These are phyloP conservation scores for Dreissena rostriformis DNA, from an alignment of 1,140 invertebrate genomes.

Conservation along the genomic window DNA sequence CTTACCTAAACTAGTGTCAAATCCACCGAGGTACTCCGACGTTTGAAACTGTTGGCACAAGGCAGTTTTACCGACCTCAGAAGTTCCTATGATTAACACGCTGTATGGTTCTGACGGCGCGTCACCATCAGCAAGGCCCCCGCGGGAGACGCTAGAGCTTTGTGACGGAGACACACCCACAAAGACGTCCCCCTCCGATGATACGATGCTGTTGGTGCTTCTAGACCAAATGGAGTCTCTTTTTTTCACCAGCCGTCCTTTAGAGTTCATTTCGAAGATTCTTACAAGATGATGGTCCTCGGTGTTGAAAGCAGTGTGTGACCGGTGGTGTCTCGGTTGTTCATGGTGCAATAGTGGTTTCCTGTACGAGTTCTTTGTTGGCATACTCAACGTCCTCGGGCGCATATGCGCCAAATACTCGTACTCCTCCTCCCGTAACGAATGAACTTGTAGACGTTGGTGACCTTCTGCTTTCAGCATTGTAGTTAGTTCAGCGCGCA, in stretches of 20 bases:
- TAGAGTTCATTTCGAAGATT: constrained; percentile 90
- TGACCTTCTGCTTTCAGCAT: no score
- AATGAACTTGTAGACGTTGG: no score
- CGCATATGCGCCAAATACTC: constrained; percentile 53
- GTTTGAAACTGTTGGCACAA: constrained; percentile 96
- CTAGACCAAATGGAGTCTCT: constrained; percentile 91
- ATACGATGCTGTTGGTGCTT: constrained; percentile 85
- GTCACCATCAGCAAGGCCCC: constrained; percentile 13
- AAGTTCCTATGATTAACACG: constrained; percentile 92
- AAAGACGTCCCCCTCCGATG: constrained; percentile 81
- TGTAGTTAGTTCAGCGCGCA: no score
- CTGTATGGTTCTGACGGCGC: constrained; percentile 82
- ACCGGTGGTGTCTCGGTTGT: background rate
- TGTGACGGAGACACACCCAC: constrained; percentile 2
- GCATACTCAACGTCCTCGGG: constrained; percentile 71
- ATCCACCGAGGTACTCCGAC: constrained; percentile 96
- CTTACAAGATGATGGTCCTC: constrained; percentile 91
- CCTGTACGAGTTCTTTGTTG: constrained; percentile 61
- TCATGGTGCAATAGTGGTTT: constrained; percentile 57
- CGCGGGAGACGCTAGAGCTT: constrained; percentile 38
- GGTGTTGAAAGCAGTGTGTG: constrained; percentile 38
- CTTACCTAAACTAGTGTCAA: constrained; percentile 86
- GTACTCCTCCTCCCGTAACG: background rate
- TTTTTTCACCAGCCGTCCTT: constrained; percentile 93
- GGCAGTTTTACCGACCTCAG: constrained; percentile 94